Percentiles rank a stretch among this genome's conserved stretches.
These are phyloP conservation scores for Sander vitreus DNA, from an alignment of 2,113 vertebrate species.

Conservation along the genomic window DNA sequence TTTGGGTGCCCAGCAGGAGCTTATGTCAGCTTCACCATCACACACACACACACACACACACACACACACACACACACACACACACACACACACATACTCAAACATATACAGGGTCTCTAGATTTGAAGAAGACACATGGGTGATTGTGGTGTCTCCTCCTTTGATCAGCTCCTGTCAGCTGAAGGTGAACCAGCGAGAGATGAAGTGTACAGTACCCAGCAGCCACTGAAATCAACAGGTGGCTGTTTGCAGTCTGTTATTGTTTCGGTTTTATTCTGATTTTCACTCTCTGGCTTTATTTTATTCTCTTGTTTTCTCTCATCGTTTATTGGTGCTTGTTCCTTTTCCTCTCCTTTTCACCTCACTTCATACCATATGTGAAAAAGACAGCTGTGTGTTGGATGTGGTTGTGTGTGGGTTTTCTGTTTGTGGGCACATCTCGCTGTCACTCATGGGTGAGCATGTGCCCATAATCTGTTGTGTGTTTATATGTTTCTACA, in stretches of 20 bases:
- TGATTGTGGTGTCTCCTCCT: neutral
- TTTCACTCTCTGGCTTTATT: neutral
- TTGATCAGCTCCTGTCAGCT: conserved; percentile 27
- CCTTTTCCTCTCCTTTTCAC: conserved; percentile 2
- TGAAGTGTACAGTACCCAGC: neutral
- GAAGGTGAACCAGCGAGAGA: neutral
- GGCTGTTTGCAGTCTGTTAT: conserved; percentile 11
- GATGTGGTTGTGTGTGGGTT: conserved; percentile 56
- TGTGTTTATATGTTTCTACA: conserved; percentile 33
- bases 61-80: neutral
- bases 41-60: neutral
- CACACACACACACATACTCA: neutral
- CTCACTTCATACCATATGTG: conserved; percentile 1
- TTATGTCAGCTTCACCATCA: conserved; percentile 7
- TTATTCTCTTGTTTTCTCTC: neutral
- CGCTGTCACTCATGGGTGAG: conserved; percentile 11
- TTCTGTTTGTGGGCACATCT: conserved; percentile 24
- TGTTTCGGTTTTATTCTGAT: neutral
- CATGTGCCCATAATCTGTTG: conserved; percentile 37
- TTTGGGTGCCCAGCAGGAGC: conserved; percentile 31
- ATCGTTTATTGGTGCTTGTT: neutral
- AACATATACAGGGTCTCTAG: neutral
- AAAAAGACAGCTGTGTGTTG: conserved; percentile 41
- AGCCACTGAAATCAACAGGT: conserved; percentile 21
- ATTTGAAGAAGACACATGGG: neutral